Base-by-base conservation (phyloP, 2,113 vertebrate species). In the Bambusicola thoracicus region DNA sequence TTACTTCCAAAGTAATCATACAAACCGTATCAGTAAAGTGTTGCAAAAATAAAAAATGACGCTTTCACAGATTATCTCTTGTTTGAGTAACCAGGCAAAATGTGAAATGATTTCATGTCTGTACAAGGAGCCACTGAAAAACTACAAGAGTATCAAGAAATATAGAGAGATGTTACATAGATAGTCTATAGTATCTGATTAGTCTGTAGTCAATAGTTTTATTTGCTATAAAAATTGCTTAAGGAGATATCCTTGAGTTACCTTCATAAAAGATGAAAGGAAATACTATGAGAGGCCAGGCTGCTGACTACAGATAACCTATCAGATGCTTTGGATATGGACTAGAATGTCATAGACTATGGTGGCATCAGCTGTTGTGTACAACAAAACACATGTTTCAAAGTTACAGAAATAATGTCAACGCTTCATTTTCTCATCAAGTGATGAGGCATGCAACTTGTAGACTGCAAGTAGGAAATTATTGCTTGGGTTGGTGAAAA, bases 1-100 rank as follows among this genome's bases (percentile, higher is more conserved):
- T 82, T 74, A 34, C 49, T 92, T 89, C 68, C 69, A 61, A 96
- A 93, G 74, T 41, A 79, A 32, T 92, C n/a, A 78, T 62, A 91
- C 44, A 67, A 85, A 80, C 44, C 48, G 13, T 32, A 82, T 30
- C 72, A 77, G 25, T 80, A 41, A 89, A 74, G 34, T 51, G 38
- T 36, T 82, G 32, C 29, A 70, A 91, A 70, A 74, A 85, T 80
- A 59, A 80, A 74, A 72, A 89, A 89, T 1, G 3, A 74, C 70
- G 66, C 81, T 92, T 91, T 91, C 70, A 70, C 18, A 82, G 82
- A 87, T 87, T 77, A 87, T 74, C 19, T 91, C 17, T 81, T 92
- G 61, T 86, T 58, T 73, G 62, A 85, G 79, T 65, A 88, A 89
- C 40, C 22, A 63, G 51, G 22, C 22, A 59, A 79, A 89, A 41